Conservation (phyloP, 2,888 invertebrate genomes). For the Parnassius orleans region DNA sequence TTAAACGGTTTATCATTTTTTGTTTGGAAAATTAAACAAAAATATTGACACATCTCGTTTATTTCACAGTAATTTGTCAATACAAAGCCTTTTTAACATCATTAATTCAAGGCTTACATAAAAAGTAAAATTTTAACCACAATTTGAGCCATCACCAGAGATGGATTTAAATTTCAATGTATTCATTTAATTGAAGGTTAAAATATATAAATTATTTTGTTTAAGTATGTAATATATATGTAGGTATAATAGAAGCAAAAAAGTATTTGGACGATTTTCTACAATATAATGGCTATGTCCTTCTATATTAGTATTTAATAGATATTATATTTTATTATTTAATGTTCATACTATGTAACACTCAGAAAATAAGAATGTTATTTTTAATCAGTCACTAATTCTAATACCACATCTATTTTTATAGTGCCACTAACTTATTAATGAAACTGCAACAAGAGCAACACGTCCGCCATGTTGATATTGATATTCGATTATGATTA, state of each 20-base stretch:
- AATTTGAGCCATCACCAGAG: conserved; percentile 15
- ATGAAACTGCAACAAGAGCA: no score
- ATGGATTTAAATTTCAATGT: conserved; percentile 1
- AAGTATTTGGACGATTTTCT: conserved; percentile 3
- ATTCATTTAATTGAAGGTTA: background rate
- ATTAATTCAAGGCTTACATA: conserved; percentile 10
- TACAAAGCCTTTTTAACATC: conserved; percentile 16
- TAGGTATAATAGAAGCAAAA: background rate
- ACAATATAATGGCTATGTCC: conserved; percentile 10
- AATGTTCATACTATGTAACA: background rate
- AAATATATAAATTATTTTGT: background rate
- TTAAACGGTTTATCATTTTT: no score
- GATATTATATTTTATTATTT: no score
- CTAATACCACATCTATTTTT: no score
- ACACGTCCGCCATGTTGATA: no score
- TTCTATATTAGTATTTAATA: conserved; percentile 2
- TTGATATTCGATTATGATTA: no score
- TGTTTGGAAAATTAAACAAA: background rate
- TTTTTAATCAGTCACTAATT: no score
- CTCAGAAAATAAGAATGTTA: no score
- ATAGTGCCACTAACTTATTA: no score
- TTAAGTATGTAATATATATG: background rate
- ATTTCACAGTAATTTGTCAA: conserved; percentile 15
- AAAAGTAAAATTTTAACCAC: background rate
- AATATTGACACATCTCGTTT: conserved; percentile 2